Evolutionary conservation across 2,113 vertebrate species (phyloP), one percentile per base, ranked within the genome.

Genomic region (Hippolais icterina): DNA sequence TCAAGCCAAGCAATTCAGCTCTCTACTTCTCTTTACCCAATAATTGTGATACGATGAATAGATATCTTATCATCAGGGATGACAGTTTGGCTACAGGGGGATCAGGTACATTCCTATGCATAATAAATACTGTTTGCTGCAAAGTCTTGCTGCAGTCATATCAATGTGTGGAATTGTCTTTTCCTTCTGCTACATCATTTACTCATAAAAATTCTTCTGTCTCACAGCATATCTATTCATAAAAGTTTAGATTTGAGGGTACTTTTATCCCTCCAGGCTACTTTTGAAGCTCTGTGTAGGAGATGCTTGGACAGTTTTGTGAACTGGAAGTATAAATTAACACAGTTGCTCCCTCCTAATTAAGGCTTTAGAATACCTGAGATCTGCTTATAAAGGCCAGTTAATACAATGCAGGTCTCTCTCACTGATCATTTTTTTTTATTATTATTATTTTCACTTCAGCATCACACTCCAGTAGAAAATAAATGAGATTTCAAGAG

Each of bases 91-190:
- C 78, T 90, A 35, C 59, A 70, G 59, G 76, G 90, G 70, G 71
- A 87, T 64, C 49, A 76, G 23, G 61, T 83, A 68, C 22, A 88
- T 27, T 69, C 59, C 33, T 83, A 42, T 22, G n/a, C 63, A 63
- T 80, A 94, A 79, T 61, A 93, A 93, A 83, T 83, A 80, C 27
- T 63, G n/a, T 49, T 91, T 87, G n/a, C 50, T 92, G 88, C 63
- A 92, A 92, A 77, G 57, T 86, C 76, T 85, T 71, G 70, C 71
- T 76, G 53, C 41, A 69, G 46, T 61, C 44, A 3, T 82, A 75
- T 49, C 56, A 71, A n/a, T 46, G 49, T 8, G n/a, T 1, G 1
- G 60, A 94, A 79, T 50, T 72, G 46, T 75, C 31, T 37, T 68
- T 87, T 83, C 20, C 22, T 76, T 87, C 46, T 91, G 24, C 25